These are phyloP conservation scores for Onthophagus taurus DNA, from an alignment of 1,140 invertebrate species.

Conservation along the genomic window DNA sequence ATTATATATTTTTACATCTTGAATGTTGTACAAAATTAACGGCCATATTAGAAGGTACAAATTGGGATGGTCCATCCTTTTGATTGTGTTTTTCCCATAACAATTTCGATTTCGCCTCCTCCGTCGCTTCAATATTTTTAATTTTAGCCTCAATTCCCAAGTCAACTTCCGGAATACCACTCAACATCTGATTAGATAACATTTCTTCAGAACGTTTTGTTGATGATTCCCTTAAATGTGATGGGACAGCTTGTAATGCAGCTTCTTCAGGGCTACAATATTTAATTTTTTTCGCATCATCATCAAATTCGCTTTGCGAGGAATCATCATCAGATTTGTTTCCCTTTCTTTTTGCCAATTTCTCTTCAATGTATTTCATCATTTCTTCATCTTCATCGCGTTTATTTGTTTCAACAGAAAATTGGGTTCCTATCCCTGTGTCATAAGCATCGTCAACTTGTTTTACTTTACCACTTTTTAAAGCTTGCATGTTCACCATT, in stretches of 20 bases:
- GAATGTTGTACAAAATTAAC: constrained; percentile 97
- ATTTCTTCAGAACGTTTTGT: constrained; percentile 80
- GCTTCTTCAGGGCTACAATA: constrained; percentile 82
- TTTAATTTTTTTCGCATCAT: constrained; percentile 44
- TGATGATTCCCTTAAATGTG: constrained; percentile 66
- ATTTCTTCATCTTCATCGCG: constrained; percentile 98
- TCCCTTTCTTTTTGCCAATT: constrained; percentile 81
- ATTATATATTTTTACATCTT: constrained; percentile 56
- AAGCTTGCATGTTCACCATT: constrained; percentile 81
- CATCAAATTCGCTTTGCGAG: constrained; percentile 26
- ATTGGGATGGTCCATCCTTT: constrained; percentile 89
- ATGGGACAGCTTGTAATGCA: constrained; percentile 73
- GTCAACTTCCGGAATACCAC: constrained; percentile 99
- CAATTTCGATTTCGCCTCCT: constrained; percentile 90
- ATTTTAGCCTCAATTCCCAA: constrained; percentile 98
- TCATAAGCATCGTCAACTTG: constrained; percentile 74
- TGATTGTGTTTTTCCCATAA: constrained; percentile 81
- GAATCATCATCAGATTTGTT: constrained; percentile 38
- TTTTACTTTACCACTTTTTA: constrained; percentile 71
- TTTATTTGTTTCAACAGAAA: constrained; percentile 96
- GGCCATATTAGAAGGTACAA: constrained; percentile 96
- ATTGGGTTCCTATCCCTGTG: constrained; percentile 89
- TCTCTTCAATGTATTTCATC: constrained; percentile 96
- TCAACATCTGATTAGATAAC: constrained; percentile 99
- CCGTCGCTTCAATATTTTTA: constrained; percentile 94